phyloP scores from a whole-genome alignment of 2,797 vertebrate genomes.

The Phaenicophaeus curvirostris region DNA sequence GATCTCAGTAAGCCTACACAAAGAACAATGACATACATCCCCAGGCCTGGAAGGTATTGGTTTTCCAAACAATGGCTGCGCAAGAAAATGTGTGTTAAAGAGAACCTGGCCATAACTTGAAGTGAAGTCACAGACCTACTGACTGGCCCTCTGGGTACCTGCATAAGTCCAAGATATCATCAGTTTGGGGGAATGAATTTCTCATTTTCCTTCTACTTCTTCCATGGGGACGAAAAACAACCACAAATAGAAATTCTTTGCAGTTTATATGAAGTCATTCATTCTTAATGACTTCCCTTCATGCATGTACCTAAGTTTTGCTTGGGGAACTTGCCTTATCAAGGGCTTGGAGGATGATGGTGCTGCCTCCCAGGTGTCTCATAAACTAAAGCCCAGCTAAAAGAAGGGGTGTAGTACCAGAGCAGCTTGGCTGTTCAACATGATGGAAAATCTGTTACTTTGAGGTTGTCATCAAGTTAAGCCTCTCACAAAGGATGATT shows the following conservation, averaged over 20 bases:
- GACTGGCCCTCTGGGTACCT: background rate
- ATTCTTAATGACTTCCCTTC: background rate
- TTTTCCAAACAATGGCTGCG: background rate
- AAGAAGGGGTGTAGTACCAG: background rate
- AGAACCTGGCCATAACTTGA: background rate
- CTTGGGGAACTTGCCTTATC: background rate
- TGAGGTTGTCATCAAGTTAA: background rate
- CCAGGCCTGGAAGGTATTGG: background rate
- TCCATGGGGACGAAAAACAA: background rate
- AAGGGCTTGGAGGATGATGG: background rate
- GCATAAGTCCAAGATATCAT: background rate
- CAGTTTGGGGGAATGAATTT: background rate
- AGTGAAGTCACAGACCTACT: background rate
- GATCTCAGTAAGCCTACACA: background rate
- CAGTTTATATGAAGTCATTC: background rate
- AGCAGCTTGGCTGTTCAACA: background rate
- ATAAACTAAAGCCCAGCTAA: background rate
- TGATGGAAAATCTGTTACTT: background rate
- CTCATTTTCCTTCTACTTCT: background rate
- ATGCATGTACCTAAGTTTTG: accelerated
- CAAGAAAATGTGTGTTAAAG: accelerated
- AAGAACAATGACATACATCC: accelerated
- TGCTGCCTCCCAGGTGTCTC: background rate
- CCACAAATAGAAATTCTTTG: background rate
- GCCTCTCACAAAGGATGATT: background rate